A percentile compares a stretch with the other conserved stretches of the same genome.
These are phyloP conservation scores for Maccullochella peelii DNA, from an alignment of 2,113 vertebrate genomes.

Conservation along the genomic window DNA sequence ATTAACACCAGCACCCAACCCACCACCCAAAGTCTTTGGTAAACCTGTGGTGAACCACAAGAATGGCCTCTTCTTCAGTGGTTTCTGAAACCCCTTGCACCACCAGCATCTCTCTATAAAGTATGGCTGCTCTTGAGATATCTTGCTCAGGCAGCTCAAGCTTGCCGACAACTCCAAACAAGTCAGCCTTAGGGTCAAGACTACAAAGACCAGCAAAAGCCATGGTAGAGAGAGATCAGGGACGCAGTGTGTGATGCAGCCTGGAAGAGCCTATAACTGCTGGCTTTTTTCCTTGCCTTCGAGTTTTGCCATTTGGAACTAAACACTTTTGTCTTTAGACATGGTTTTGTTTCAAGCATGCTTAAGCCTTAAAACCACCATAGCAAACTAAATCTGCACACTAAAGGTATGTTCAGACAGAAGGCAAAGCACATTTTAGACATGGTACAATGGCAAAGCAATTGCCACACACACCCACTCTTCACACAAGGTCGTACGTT, in stretches of 20 bases:
- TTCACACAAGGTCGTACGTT: neutral
- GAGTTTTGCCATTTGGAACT: neutral
- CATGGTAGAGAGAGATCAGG: neutral
- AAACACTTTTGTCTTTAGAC: neutral
- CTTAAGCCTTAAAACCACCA: neutral
- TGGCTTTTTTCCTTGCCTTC: neutral
- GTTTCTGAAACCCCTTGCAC: neutral
- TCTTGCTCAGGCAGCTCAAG: neutral
- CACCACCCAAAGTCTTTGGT: neutral
- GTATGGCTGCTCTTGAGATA: neutral
- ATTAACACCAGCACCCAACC: neutral
- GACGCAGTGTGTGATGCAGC: neutral
- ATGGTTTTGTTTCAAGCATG: neutral
- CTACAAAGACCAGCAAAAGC: neutral
- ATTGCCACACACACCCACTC: neutral
- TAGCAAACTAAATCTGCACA: neutral
- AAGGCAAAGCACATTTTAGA: neutral
- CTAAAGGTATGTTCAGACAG: neutral
- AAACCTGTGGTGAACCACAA: neutral
- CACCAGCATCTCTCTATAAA: neutral
- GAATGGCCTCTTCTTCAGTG: neutral
- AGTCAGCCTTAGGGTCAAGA: neutral
- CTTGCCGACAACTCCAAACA: neutral
- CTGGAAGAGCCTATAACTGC: neutral
- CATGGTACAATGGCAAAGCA: neutral